Conservation (phyloP, 2,888 invertebrate genomes). For the Nemapogon koenigi region DNA sequence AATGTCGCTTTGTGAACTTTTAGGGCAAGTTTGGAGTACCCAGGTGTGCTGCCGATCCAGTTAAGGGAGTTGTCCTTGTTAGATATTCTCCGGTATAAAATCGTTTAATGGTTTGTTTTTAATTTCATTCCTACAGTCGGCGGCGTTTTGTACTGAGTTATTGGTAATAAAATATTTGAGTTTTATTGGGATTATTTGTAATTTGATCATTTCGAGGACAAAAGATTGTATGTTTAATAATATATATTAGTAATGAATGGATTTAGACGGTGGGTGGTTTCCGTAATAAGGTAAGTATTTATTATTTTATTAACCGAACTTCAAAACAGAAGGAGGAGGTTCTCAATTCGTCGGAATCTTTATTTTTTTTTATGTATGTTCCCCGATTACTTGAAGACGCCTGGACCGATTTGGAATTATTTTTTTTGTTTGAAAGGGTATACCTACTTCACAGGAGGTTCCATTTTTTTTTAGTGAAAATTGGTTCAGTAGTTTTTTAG, state of each 20-base stretch:
- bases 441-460: too few relatives aligned
- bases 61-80: slow-evolving; percentile 64
- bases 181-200: slow-evolving; percentile 42
- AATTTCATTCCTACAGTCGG: slow-evolving; percentile 46
- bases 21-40: slow-evolving; percentile 57
- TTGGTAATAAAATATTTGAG: slow-evolving; percentile 40
- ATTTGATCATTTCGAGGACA: slow-evolving; percentile 30
- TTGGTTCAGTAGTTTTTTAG: too few relatives aligned
- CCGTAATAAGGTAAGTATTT: too few relatives aligned
- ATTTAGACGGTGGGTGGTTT: slow-evolving; percentile 29
- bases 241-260: slow-evolving; percentile 25
- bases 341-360: too few relatives aligned
- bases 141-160: slow-evolving; percentile 43
- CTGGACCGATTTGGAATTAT: too few relatives aligned
- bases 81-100: slow-evolving; percentile 59
- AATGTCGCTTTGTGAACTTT: slow-evolving; percentile 61
- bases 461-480: too few relatives aligned
- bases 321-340: too few relatives aligned
- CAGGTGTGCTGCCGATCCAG: slow-evolving; percentile 65
- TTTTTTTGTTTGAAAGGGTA: too few relatives aligned
- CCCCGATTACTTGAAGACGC: too few relatives aligned
- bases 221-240: slow-evolving; percentile 26
- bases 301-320: too few relatives aligned
- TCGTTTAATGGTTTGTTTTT: slow-evolving; percentile 65
- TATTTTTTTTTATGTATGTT: too few relatives aligned